Percentiles rank a stretch among this genome's conserved stretches.
Conservation (phyloP, 1,140 invertebrate genomes). For the Heliothis virescens region DNA sequence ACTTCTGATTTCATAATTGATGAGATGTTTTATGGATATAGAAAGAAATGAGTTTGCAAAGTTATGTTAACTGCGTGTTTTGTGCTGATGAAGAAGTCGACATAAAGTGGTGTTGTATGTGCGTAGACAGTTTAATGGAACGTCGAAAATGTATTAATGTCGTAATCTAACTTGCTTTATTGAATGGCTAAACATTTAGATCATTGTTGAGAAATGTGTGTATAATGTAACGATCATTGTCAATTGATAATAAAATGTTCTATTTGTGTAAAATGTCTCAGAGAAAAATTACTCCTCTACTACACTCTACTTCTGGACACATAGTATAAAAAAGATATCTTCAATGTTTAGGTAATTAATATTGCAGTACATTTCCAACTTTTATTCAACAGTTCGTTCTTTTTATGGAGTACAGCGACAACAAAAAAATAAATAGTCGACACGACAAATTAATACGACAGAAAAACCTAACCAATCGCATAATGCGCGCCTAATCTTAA, state of each 20-base stretch:
- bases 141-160: slow-evolving; percentile 16
- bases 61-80: slow-evolving; percentile 37
- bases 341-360: too few relatives aligned
- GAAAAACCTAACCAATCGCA: neutral
- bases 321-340: too few relatives aligned
- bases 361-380: too few relatives aligned
- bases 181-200: neutral
- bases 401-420: neutral
- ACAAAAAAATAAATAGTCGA: neutral
- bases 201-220: neutral
- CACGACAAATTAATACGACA: neutral
- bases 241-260: too few relatives aligned
- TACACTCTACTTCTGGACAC: too few relatives aligned
- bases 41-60: slow-evolving; percentile 10
- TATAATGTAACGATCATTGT: too few relatives aligned
- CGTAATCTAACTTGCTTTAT: slow-evolving; percentile 9
- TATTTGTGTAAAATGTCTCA: too few relatives aligned
- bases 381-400: too few relatives aligned
- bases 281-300: too few relatives aligned
- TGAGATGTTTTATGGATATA: slow-evolving; percentile 11
- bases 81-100: slow-evolving; percentile 16
- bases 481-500: slow-evolving; percentile 16
- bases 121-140: neutral
- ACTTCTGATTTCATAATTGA: slow-evolving; percentile 41
- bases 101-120: neutral